Evolutionary conservation across 1,140 invertebrate genomes (phyloP).

Genomic region (Microplitis demolitor): DNA sequence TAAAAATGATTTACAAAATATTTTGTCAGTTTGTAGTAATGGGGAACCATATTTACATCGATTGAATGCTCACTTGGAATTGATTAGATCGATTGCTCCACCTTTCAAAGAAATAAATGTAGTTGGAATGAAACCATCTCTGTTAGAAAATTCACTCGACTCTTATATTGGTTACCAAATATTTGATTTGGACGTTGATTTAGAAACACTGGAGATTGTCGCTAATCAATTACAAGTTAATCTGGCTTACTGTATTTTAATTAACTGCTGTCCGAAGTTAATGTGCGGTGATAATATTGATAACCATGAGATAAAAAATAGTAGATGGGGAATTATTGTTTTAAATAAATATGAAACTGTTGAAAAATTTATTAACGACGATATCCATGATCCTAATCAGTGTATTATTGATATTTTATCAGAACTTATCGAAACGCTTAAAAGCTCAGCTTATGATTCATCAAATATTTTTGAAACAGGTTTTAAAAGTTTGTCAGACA

Average conservation of each 20-base stretch:
- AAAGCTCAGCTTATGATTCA: conserved; percentile 19
- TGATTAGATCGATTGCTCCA: conserved; percentile 41
- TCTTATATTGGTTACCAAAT: conserved; percentile 63
- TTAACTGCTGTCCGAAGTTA: conserved; percentile 64
- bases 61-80: conserved; percentile 40
- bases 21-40: conserved; percentile 34
- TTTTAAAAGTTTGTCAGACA: conserved; percentile 31
- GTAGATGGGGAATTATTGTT: conserved; percentile 42
- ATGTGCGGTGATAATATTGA: conserved; percentile 34
- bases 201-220: conserved; percentile 62
- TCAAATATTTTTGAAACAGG: conserved; percentile 26
- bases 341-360: conserved; percentile 40
- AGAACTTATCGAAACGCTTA: conserved; percentile 39
- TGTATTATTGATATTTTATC: conserved; percentile 45
- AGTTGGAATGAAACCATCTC: conserved; percentile 30
- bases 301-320: conserved; percentile 35
- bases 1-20: conserved; percentile 31
- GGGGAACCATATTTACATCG: conserved; percentile 42
- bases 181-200: conserved; percentile 63
- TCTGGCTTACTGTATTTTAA: conserved; percentile 64
- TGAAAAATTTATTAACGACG: conserved; percentile 26
- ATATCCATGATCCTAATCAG: conserved; percentile 42
- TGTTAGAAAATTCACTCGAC: conserved; percentile 45
- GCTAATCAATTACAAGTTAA: conserved; percentile 65
- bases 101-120: conserved; percentile 25